Base-by-base conservation (phyloP, 2,888 invertebrate species). In the Cosmia trapezina region DNA sequence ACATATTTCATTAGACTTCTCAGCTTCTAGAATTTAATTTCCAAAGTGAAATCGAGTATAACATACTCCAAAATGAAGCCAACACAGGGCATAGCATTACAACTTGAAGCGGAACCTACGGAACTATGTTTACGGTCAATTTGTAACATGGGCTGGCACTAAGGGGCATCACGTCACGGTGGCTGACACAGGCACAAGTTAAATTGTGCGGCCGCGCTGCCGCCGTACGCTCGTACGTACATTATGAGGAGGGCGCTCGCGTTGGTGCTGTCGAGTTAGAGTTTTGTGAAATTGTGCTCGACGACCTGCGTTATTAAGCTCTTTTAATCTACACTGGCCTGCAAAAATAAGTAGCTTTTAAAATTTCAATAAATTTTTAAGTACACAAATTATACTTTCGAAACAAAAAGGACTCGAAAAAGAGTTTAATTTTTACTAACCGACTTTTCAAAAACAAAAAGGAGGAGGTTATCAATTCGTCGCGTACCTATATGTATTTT, bases 111-210 rank as follows among this genome's bases (percentile, higher is more conserved):
- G 81, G 78, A 47, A 60, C 78, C 59, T 75, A 43, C 78, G 70
- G 78, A 86, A 88, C 87, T 86, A 88, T 89, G 81, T 89, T 90
- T 86, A 90, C 87, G 91, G 90, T 89, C 90, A 91, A 91, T 91
- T 91, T 91, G 84, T 80, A 79, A 79, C 88, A 84, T 80, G 83
- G 80, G 83, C 80, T 76, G 76, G 79, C 78, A 83, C 86, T 88
- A 87, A 88, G 89, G 83, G 87, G 78, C 77, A 81, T 86, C 83
- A 87, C 88, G 88, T 89, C 89, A 89, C 83, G 81, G 72, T 75
- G 69, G 80, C 77, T 83, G 77, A 83, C 86, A 80, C 81, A 78
- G 69, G 83, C 72, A 64, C 83, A 84, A 84, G 88, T 88, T 89
- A 85, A 87, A 88, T 87, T 88, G 86, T 86, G 83, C 72, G 83